These are phyloP conservation scores for Centropristis striata DNA, from an alignment of 2,113 vertebrate genomes.

Conservation along the genomic window DNA sequence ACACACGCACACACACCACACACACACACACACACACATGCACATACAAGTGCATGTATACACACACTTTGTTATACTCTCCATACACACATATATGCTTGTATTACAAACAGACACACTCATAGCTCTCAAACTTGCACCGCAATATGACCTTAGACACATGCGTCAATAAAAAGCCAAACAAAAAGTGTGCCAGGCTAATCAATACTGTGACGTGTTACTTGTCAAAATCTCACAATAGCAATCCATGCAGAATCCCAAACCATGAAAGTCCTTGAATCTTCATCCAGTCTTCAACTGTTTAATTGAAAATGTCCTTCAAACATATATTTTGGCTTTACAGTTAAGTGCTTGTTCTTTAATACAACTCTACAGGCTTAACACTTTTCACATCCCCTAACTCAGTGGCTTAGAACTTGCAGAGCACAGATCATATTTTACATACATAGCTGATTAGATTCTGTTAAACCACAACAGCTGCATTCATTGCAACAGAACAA, in stretches of 20 bases:
- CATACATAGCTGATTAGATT: constrained; percentile 8
- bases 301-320: constrained; percentile 61
- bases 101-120: constrained; percentile 25
- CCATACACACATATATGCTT: constrained; percentile 7
- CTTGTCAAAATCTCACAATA: background rate
- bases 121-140: constrained; percentile 3
- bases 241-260: constrained; percentile 34
- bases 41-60: constrained; percentile 1
- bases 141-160: constrained; percentile 17
- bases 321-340: constrained; percentile 35
- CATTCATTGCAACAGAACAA: constrained; percentile 19
- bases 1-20: constrained; percentile 15
- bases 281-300: constrained; percentile 25
- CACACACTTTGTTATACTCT: constrained; percentile 26
- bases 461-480: constrained; percentile 2
- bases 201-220: constrained; percentile 19
- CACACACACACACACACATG: constrained; percentile 25
- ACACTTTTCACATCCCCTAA: background rate
- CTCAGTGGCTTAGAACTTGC: background rate
- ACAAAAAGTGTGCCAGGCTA: constrained; percentile 24
- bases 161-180: constrained; percentile 49
- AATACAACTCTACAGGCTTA: background rate
- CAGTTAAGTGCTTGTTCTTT: background rate
- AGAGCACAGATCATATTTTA: constrained; percentile 19
- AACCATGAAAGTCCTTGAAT: constrained; percentile 24